These are phyloP conservation scores for Ditylenchus weischeri DNA, from an alignment of 2,888 invertebrate species.

Conservation along the genomic window DNA sequence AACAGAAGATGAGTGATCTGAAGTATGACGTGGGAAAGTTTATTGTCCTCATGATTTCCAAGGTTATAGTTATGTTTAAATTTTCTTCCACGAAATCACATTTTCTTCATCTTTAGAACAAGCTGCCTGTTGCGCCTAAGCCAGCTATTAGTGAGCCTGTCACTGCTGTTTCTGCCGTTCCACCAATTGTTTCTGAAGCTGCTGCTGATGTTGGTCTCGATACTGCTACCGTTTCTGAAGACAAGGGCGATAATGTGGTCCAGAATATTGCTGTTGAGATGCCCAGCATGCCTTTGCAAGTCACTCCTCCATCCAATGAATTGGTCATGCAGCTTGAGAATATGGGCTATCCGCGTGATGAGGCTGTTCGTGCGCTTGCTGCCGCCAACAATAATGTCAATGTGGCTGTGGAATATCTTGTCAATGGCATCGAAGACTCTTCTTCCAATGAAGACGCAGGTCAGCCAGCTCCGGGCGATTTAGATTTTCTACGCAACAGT, in stretches of 20 bases:
- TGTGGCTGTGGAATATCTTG: too few relatives aligned
- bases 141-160: background rate
- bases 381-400: too few relatives aligned
- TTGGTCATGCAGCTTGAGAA: too few relatives aligned
- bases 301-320: too few relatives aligned
- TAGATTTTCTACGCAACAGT: background rate
- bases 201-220: background rate
- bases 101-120: background rate
- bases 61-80: slow-evolving; percentile 27
- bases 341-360: too few relatives aligned
- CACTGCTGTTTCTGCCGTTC: background rate
- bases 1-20: slow-evolving; percentile 37
- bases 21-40: slow-evolving; percentile 46
- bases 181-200: background rate
- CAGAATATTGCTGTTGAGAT: too few relatives aligned
- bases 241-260: background rate
- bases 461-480: background rate
- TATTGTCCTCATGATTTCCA: slow-evolving; percentile 52
- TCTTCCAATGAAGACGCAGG: too few relatives aligned
- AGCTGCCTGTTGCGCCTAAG: background rate
- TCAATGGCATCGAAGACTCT: too few relatives aligned
- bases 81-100: background rate
- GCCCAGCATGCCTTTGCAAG: too few relatives aligned
- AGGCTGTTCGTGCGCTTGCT: too few relatives aligned
- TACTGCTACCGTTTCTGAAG: background rate